Base-by-base conservation (phyloP, 2,888 invertebrate genomes). In the Melanophora roralis region DNA sequence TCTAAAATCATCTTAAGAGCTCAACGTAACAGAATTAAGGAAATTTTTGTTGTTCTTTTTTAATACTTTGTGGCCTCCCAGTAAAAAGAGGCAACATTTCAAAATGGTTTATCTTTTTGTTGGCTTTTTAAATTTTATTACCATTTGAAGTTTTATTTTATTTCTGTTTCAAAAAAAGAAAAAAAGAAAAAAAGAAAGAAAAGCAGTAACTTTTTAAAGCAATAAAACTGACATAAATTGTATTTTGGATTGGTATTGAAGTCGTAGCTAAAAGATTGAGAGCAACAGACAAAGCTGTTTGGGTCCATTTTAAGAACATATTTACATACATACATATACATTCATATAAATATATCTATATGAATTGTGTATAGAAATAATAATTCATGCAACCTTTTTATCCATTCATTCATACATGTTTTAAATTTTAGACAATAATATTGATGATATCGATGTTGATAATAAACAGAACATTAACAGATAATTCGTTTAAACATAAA, bases 381-480 rank as follows among this genome's bases (percentile, higher is more conserved):
- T 38, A 36, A 38, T 57, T 57, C 23, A 57, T n/a, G 27, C 55
- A 57, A 32, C 32, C 38, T 62, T 34, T 47, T 27, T 47, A 57
- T 40, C 32, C 38, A 72, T 34, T 2, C 34, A 45, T 53, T 34
- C n/a, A 38, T 47, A 16, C 4, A 51, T 27, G 8, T 40, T 19
- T 5, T 27, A 40, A 27, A 71, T 51, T 49, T 51, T 12, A 12
- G n/a, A 40, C n/a, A 32, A 51, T 19, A 8, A 47, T 32, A n/a
- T 36, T 34, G 49, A 34, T 14, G 55, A 12, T 57, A 27, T 27
- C n/a, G 73, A n/a, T 32, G 40, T 40, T 53, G 75, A 76, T 76
- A 57, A 76, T 80, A 80, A 80, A 80, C 75, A 57, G 67, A 80
- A 72, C 76, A 76, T 80, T 76, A 79, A 67, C 79, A 79, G 76